Evolutionary conservation across 2,888 invertebrate species (phyloP).

Genomic region (Aphrophora alni): DNA sequence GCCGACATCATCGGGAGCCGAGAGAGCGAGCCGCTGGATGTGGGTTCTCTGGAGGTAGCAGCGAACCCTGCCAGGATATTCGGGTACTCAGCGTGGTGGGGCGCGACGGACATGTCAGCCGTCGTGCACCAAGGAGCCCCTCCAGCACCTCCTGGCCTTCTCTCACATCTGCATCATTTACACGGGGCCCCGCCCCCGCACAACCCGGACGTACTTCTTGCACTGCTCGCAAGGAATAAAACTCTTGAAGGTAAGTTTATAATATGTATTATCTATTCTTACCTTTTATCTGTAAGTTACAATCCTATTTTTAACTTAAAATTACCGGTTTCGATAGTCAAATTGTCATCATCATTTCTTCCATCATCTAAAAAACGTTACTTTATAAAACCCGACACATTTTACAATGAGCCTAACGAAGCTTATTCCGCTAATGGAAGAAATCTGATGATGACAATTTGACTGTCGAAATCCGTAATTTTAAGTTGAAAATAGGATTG

Average conservation of each 20-base stretch:
- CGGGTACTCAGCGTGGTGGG: slow-evolving; percentile 43
- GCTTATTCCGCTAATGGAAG: no score
- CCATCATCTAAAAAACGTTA: no score
- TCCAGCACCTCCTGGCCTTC: slow-evolving; percentile 46
- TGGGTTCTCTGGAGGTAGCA: slow-evolving; percentile 52
- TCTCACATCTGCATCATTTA: slow-evolving; percentile 52
- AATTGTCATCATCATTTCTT: no score
- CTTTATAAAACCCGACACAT: no score
- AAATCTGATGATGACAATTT: no score
- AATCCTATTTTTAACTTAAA: no score
- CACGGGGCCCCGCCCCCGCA: slow-evolving; percentile 49
- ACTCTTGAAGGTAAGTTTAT: slow-evolving; percentile 85
- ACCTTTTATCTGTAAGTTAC: no score
- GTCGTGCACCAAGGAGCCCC: slow-evolving; percentile 49
- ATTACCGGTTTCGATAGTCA: no score
- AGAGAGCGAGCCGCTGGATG: neutral
- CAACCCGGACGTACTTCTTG: slow-evolving; percentile 84
- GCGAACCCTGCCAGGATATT: slow-evolving; percentile 40
- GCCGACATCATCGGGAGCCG: neutral
- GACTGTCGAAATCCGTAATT: no score
- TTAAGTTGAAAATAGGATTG: no score
- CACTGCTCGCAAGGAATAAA: slow-evolving; percentile 85
- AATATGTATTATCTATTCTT: no score
- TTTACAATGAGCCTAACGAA: no score
- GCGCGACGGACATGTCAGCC: slow-evolving; percentile 44